phyloP scores from a whole-genome alignment of 2,113 vertebrate genomes.

The Pogona vitticeps region DNA sequence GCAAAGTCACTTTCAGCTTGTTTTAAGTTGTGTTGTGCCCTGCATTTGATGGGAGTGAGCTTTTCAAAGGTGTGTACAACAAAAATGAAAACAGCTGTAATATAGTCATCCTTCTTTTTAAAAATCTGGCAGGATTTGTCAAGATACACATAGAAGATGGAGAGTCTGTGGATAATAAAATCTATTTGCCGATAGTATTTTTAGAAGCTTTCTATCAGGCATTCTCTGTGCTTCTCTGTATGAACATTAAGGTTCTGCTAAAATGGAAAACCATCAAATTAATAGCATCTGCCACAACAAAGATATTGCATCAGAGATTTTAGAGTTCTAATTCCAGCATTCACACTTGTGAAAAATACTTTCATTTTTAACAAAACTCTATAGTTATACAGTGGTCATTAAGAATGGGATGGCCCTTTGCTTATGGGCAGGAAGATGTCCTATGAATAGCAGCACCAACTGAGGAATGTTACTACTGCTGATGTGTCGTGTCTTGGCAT shows the following conservation, averaged over 20 bases:
- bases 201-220: background rate
- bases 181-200: slow-evolving; percentile 2
- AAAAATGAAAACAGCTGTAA: background rate
- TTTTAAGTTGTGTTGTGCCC: background rate
- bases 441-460: background rate
- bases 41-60: background rate
- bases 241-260: background rate
- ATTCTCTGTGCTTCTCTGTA: background rate
- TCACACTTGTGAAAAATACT: background rate
- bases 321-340: background rate
- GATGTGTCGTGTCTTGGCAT: no score
- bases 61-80: background rate
- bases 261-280: background rate
- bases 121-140: background rate
- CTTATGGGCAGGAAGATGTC: background rate
- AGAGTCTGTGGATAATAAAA: background rate
- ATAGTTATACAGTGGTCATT: background rate
- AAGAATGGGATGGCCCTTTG: background rate
- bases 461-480: no score
- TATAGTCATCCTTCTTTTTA: background rate
- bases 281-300: background rate
- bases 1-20: background rate
- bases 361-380: background rate
- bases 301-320: background rate
- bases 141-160: background rate